Conservation (phyloP, 2,888 invertebrate genomes). For the Schizotus pectinicornis region DNA sequence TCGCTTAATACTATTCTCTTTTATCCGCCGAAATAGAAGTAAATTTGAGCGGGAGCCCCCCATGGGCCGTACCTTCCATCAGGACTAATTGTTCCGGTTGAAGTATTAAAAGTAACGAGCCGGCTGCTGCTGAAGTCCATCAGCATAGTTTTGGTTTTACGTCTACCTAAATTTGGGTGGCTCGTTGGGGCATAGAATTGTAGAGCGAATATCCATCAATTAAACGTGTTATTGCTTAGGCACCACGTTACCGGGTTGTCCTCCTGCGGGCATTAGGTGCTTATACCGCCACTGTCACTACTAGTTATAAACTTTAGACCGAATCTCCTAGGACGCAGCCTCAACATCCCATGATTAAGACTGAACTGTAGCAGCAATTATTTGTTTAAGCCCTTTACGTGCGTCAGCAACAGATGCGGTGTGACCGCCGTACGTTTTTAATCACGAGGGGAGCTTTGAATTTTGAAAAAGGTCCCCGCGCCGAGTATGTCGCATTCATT, state of each 20-base stretch:
- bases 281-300: conserved; percentile 45
- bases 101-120: conserved; percentile 1
- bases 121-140: conserved; percentile 1
- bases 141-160: background rate
- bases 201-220: conserved; percentile 42
- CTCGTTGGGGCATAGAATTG: background rate
- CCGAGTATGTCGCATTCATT: conserved; percentile 22
- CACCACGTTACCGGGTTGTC: conserved; percentile 43
- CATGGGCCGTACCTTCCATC: no score
- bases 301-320: conserved; percentile 43
- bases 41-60: no score
- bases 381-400: background rate
- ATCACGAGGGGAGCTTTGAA: conserved; percentile 16
- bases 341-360: no score
- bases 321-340: conserved; percentile 1
- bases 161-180: no score
- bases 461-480: conserved; percentile 22
- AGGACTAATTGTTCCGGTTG: background rate
- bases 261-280: conserved; percentile 42
- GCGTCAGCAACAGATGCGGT: conserved; percentile 22
- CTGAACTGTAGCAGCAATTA: no score
- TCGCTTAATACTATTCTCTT: no score
- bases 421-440: background rate
- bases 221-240: conserved; percentile 43
- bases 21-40: no score